Evolutionary conservation across 1,140 invertebrate genomes (phyloP).

Genomic region (Schlechtendalia chinensis): DNA sequence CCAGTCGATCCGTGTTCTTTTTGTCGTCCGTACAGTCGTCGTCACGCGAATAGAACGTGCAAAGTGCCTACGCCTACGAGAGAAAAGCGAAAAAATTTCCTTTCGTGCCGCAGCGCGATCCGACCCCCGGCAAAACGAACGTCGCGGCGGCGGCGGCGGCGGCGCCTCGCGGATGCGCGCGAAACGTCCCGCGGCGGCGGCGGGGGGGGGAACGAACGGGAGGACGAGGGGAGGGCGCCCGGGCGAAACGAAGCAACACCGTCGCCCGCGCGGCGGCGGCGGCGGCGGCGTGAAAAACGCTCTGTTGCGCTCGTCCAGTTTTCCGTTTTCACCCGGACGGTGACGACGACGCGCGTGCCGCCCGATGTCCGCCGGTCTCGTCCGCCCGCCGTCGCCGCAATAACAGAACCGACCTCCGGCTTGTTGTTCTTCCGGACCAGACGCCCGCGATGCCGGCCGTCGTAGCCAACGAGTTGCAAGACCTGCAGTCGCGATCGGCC

Average conservation of each 20-base stretch:
- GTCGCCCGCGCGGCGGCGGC: not conserved
- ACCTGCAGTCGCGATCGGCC: conserved; percentile 26
- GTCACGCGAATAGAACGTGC: too few relatives aligned
- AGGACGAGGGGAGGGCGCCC: not conserved
- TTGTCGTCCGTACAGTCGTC: too few relatives aligned
- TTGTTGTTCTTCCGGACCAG: too few relatives aligned
- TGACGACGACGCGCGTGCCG: not conserved
- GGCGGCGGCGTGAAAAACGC: conserved; percentile 21
- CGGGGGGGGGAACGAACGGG: not conserved
- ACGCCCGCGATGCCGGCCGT: conserved; percentile 26
- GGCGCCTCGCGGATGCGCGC: conserved; percentile 32
- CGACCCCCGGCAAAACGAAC: conserved; percentile 18
- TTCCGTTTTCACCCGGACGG: not conserved
- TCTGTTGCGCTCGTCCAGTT: conserved; percentile 45
- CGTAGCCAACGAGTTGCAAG: conserved; percentile 45
- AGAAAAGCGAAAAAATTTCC: too few relatives aligned
- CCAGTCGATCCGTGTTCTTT: too few relatives aligned
- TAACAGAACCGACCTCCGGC: too few relatives aligned
- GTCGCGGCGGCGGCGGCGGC: not conserved
- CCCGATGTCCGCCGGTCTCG: not conserved
- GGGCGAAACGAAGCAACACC: conserved; percentile 44
- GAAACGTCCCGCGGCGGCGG: not conserved
- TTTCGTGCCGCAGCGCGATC: not conserved
- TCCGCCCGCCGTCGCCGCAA: not conserved
- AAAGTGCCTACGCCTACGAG: too few relatives aligned